phyloP scores from a whole-genome alignment of 2,113 vertebrate genomes.

The Boleophthalmus pectinirostris region DNA sequence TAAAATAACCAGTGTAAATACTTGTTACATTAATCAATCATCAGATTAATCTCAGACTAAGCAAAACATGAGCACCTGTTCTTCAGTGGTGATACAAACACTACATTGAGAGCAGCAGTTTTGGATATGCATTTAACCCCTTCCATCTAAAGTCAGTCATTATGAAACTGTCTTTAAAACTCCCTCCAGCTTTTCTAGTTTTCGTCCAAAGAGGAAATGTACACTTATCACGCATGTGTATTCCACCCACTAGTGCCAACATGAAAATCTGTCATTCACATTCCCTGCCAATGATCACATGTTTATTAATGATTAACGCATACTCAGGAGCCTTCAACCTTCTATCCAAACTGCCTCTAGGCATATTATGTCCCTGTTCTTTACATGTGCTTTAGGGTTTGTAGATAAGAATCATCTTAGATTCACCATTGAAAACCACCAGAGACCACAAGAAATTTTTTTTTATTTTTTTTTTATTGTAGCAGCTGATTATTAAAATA shows the following conservation, averaged over 20 bases:
- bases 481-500: conserved; percentile 33
- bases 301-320: neutral
- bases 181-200: neutral
- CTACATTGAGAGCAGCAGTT: no score
- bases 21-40: neutral
- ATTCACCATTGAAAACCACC: neutral
- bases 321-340: neutral
- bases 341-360: neutral
- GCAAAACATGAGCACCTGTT: no score
- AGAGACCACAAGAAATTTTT: neutral
- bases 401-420: neutral
- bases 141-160: no score
- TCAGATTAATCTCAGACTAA: neutral
- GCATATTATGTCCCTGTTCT: neutral
- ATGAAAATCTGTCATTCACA: neutral
- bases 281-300: neutral
- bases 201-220: neutral
- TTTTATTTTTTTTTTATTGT: conserved; percentile 46
- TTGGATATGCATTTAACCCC: no score
- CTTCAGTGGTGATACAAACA: no score
- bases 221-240: neutral
- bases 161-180: neutral
- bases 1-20: neutral
- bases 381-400: neutral
- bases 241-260: neutral